Base-by-base conservation (phyloP, 2,113 vertebrate species). In the Mesoclemmys tuberculata region DNA sequence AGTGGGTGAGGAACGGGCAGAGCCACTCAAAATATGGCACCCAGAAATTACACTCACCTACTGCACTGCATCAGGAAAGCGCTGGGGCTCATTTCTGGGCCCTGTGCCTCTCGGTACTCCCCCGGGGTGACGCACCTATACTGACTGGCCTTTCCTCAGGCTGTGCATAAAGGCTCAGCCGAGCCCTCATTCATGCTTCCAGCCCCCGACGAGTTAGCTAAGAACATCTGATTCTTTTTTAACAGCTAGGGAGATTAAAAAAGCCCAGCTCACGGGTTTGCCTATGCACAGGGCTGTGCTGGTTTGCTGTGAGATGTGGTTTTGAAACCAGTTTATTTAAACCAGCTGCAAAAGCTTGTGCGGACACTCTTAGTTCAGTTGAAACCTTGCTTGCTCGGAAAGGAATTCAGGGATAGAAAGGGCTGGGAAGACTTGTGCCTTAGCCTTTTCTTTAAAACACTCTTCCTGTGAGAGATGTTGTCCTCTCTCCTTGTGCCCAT, bases 11-110 rank as follows among this genome's bases (percentile, higher is more conserved):
- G 71, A 44, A 27, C 12, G 80, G 21, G 10, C 2, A 1, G 27
- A 49, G 31, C 22, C 56, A 8, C 29, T 3, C 5, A 6, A 78
- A 48, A 26, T 10, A 4, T 2, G 22, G 10, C 31, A 19, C 49
- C n/a, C 10, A 51, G 48, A 24, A 56, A 56, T 18, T n/a, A 55
- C 4, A 18, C 41, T 11, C 10, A 55, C 1, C 0, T 6, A 12
- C 10, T 61, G n/a, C 41, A 56, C 14, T 14, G 11, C 41, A 10
- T 6, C 64, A 8, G 1, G 78, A 18, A 55, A 0, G 0, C 55
- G 46, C 29, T 35, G 38, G 11, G 51, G 8, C 10, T 55, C 49
- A 9, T 81, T 7, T 71, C 19, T 6, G 3, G 52, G 6, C 2
- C 0, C 22, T 16, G 27, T 12, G 16, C 41, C 44, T 80, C 8